phyloP scores from a whole-genome alignment of 2,888 invertebrate species.

The Altica lythri region DNA sequence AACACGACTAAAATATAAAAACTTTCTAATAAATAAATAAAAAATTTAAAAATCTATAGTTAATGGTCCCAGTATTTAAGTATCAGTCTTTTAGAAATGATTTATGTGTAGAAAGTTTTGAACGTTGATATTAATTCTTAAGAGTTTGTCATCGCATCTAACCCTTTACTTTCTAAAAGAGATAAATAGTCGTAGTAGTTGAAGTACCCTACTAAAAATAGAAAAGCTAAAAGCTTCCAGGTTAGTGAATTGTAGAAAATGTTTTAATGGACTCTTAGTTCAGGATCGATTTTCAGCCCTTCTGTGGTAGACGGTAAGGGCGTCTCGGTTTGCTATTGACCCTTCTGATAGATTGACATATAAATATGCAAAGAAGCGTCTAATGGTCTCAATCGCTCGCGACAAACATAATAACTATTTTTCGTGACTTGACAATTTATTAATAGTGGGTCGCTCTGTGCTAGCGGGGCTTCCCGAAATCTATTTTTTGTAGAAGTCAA shows the following conservation, averaged over 20 bases:
- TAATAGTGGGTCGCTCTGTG: slow-evolving; percentile 32
- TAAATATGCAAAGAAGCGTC: slow-evolving; percentile 49
- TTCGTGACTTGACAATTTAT: slow-evolving; percentile 37
- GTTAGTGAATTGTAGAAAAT: slow-evolving; percentile 50
- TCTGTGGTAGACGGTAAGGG: slow-evolving; percentile 43
- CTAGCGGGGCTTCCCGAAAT: slow-evolving; percentile 29
- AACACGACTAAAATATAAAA: too few species aligned
- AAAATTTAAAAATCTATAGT: too few species aligned
- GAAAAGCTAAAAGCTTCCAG: slow-evolving; percentile 49
- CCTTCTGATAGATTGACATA: slow-evolving; percentile 51
- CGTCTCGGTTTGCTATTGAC: slow-evolving; percentile 44
- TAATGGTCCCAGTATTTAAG: too few species aligned
- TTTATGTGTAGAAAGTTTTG: background rate
- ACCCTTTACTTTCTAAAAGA: slow-evolving; percentile 17
- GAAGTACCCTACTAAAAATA: slow-evolving; percentile 38
- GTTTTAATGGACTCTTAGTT: slow-evolving; percentile 49
- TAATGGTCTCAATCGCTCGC: slow-evolving; percentile 41
- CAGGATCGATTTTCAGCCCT: slow-evolving; percentile 51
- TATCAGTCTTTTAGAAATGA: too few species aligned
- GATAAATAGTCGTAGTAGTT: slow-evolving; percentile 17
- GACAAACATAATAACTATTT: slow-evolving; percentile 40
- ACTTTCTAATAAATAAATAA: too few species aligned
- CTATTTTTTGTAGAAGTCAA: slow-evolving; percentile 30
- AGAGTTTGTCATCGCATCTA: slow-evolving; percentile 18
- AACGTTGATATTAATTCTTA: slow-evolving; percentile 1